Conservation (phyloP, 2,113 vertebrate genomes). For the Dromiciops gliroides region DNA sequence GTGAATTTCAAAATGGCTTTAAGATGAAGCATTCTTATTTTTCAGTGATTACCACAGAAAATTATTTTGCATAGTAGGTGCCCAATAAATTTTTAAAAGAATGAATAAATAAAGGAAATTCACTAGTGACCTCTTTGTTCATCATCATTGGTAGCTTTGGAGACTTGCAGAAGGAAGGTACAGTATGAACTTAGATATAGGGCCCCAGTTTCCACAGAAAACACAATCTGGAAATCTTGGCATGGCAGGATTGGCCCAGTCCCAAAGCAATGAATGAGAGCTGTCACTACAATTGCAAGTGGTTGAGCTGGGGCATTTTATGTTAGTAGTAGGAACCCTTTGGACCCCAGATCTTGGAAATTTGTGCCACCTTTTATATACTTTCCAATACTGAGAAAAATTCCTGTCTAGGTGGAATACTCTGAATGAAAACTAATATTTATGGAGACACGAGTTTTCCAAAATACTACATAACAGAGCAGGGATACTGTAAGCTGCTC, state of each 20-base stretch:
- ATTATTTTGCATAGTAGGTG: not conserved
- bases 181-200: not conserved
- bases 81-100: not conserved
- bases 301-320: not conserved
- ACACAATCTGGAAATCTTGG: not conserved
- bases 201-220: not conserved
- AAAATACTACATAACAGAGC: not conserved
- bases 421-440: not conserved
- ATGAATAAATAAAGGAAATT: not conserved
- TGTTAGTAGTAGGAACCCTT: not conserved
- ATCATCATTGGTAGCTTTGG: not conserved
- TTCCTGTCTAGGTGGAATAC: not conserved
- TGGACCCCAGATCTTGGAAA: not conserved
- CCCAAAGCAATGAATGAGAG: not conserved
- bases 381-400: not conserved
- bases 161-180: not conserved
- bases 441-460: not conserved
- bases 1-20: conserved; percentile 55
- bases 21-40: conserved; percentile 28
- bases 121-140: not conserved
- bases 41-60: not conserved
- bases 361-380: not conserved
- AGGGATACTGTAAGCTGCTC: not conserved
- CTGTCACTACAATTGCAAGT: not conserved
- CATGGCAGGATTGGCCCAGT: not conserved